phyloP scores from a whole-genome alignment of 2,888 invertebrate species.

The Cephus nigrinus region DNA sequence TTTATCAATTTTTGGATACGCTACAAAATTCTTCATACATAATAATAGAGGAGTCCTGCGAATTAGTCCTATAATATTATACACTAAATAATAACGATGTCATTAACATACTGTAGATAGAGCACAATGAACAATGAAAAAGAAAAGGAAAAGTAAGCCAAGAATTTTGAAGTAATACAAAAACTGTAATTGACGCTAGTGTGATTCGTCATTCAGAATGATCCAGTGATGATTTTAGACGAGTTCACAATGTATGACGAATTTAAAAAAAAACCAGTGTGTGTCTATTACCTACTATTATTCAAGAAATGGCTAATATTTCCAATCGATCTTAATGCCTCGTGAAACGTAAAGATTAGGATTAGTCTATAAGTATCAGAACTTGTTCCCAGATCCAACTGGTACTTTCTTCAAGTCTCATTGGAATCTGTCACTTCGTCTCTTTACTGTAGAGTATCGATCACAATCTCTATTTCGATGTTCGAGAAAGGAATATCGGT shows the following conservation, averaged over 20 bases:
- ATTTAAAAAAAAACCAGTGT: not conserved
- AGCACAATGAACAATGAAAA: slow-evolving; percentile 12
- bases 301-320: not conserved
- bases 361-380: not conserved
- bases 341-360: not conserved
- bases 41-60: not conserved
- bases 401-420: not conserved
- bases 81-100: slow-evolving; percentile 15
- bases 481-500: no score
- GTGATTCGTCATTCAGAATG: not conserved
- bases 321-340: not conserved
- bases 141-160: slow-evolving; percentile 11
- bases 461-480: not conserved
- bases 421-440: not conserved
- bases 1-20: not conserved
- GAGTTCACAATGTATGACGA: not conserved
- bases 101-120: slow-evolving; percentile 7
- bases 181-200: not conserved
- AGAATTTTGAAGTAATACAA: slow-evolving; percentile 4
- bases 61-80: slow-evolving; percentile 7
- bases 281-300: not conserved
- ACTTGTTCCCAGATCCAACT: not conserved
- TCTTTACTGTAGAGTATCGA: not conserved
- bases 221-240: not conserved
- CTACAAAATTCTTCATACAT: not conserved